These are phyloP conservation scores for Furcula furcula DNA, from an alignment of 2,888 invertebrate genomes.

Conservation along the genomic window DNA sequence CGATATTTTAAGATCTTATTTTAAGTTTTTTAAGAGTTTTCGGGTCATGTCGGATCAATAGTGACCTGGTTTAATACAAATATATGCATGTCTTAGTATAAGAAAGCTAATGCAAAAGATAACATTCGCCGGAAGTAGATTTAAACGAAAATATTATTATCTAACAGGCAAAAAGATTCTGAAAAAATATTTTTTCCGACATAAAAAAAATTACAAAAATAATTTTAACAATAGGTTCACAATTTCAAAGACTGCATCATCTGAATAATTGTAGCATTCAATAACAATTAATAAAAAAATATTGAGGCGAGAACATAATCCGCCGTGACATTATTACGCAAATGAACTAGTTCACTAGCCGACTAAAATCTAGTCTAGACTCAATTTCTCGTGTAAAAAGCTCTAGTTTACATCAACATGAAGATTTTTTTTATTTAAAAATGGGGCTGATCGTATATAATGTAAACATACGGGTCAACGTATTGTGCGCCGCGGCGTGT, in stretches of 20 bases:
- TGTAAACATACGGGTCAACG: conserved; percentile 67
- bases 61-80: neutral
- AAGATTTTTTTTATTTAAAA: conserved; percentile 25
- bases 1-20: neutral
- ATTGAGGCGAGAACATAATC: too few relatives aligned
- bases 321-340: conserved; percentile 17
- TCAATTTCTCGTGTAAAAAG: conserved; percentile 4
- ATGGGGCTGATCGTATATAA: conserved; percentile 39
- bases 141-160: too few relatives aligned
- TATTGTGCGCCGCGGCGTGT: conserved; percentile 40
- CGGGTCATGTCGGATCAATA: neutral
- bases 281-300: too few relatives aligned
- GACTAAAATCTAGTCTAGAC: conserved; percentile 28
- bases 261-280: too few relatives aligned
- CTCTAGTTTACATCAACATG: conserved; percentile 15
- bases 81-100: too few relatives aligned
- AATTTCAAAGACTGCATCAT: too few relatives aligned
- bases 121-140: too few relatives aligned
- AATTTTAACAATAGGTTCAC: too few relatives aligned
- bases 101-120: too few relatives aligned
- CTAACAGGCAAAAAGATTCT: too few relatives aligned
- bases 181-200: too few relatives aligned
- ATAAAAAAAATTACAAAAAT: too few relatives aligned
- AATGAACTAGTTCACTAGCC: conserved; percentile 14
- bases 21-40: neutral